phyloP scores from a whole-genome alignment of 2,113 vertebrate species.

The Glaucomys volans region DNA sequence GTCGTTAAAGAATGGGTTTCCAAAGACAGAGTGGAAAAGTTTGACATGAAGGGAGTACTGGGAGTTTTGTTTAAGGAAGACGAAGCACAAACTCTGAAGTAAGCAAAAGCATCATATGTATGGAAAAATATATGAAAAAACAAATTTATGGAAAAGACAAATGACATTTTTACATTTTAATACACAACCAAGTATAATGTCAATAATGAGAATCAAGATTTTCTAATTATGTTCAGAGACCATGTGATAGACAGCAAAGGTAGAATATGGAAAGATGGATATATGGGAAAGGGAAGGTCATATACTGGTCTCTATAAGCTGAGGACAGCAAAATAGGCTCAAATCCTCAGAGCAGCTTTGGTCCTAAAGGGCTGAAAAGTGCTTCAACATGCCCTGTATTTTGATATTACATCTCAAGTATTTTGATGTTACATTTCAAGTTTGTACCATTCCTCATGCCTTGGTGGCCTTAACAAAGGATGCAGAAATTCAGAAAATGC shows the following conservation, averaged over 20 bases:
- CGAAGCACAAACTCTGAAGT: background rate
- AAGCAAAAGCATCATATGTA: background rate
- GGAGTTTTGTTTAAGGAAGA: background rate
- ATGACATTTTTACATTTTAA: conserved; percentile 2
- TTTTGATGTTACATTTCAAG: background rate
- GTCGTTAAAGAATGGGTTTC: background rate
- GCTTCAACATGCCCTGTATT: background rate
- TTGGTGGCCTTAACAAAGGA: background rate
- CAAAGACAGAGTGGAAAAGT: background rate
- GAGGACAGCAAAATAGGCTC: background rate
- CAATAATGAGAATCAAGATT: background rate
- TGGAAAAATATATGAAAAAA: background rate
- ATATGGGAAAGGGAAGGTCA: background rate
- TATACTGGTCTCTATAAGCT: background rate
- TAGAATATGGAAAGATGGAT: background rate
- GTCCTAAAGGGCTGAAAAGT: background rate
- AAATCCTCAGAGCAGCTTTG: background rate
- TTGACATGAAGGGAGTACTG: background rate
- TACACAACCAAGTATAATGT: background rate
- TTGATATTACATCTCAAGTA: background rate
- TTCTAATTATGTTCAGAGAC: background rate
- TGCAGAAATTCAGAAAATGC: conserved; percentile 26
- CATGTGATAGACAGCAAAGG: background rate
- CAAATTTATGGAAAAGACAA: background rate
- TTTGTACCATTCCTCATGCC: background rate